A percentile compares a stretch with the other conserved stretches of the same genome.
These are phyloP conservation scores for Pampus argenteus DNA, from an alignment of 2,797 vertebrate genomes.

Conservation along the genomic window DNA sequence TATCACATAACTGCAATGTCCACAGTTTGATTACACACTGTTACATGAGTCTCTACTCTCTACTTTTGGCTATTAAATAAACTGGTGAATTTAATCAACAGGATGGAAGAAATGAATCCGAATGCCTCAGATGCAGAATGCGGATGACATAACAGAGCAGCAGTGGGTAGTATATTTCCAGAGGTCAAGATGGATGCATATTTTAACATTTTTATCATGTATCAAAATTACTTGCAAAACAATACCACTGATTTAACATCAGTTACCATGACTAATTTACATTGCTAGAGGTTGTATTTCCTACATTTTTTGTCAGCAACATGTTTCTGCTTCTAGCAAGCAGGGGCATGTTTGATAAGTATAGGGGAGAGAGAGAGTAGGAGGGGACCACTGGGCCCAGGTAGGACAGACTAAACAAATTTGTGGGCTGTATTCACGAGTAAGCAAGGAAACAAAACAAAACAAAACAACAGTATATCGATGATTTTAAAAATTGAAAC, in stretches of 20 bases:
- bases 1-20: no score
- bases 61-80: no score
- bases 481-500: background rate
- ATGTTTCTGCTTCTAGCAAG: background rate
- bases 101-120: background rate
- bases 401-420: constrained; percentile 16
- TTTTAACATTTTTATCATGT: background rate
- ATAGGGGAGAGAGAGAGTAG: background rate
- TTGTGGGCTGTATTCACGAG: background rate
- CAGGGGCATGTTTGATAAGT: background rate
- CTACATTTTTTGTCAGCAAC: background rate
- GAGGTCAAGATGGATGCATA: constrained; percentile 2
- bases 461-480: background rate
- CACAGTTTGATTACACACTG: background rate
- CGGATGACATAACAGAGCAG: background rate
- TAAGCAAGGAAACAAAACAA: constrained; percentile 1
- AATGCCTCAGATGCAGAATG: background rate
- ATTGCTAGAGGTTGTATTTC: background rate
- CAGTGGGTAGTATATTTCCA: background rate
- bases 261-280: background rate
- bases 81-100: background rate
- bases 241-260: background rate
- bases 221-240: background rate
- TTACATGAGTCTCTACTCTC: background rate
- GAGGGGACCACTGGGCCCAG: background rate